Evolutionary conservation across 2,888 invertebrate genomes (phyloP).

Genomic region (Aphrophora alni): DNA sequence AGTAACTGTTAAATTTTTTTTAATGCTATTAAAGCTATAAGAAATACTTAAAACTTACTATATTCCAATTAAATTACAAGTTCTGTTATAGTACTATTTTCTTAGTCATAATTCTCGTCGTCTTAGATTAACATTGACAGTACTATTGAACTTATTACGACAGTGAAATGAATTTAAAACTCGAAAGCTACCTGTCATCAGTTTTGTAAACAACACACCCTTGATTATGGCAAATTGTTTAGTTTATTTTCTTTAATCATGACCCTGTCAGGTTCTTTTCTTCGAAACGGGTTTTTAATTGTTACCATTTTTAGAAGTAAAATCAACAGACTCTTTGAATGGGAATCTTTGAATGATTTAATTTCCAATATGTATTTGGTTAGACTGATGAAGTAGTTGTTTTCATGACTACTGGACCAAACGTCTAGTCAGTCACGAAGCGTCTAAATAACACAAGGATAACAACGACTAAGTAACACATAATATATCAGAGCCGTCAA

Average conservation of each 20-base stretch:
- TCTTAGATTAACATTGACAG: too few species aligned
- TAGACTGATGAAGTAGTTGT: slow-evolving; percentile 29
- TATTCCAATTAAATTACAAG: too few species aligned
- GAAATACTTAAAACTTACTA: too few species aligned
- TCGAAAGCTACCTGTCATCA: background rate
- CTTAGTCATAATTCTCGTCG: too few species aligned
- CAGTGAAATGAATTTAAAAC: background rate
- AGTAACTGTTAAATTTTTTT: too few species aligned
- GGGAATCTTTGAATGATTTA: background rate
- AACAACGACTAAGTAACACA: slow-evolving; percentile 22
- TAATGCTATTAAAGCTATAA: too few species aligned
- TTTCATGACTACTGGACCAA: slow-evolving; percentile 13
- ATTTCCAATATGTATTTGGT: slow-evolving; percentile 12
- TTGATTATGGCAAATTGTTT: background rate
- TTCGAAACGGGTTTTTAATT: background rate
- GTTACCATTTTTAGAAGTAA: slow-evolving; percentile 6
- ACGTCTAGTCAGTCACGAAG: slow-evolving; percentile 27
- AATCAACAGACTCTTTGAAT: background rate
- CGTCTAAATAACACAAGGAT: slow-evolving; percentile 27
- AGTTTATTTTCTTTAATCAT: background rate
- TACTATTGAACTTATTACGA: too few species aligned
- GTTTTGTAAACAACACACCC: slow-evolving; percentile 1
- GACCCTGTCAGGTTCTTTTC: background rate
- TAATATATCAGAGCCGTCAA: background rate
- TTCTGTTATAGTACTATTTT: too few species aligned